Base-by-base conservation (phyloP, 2,888 invertebrate species). In the Drosophila glabriapex region DNA sequence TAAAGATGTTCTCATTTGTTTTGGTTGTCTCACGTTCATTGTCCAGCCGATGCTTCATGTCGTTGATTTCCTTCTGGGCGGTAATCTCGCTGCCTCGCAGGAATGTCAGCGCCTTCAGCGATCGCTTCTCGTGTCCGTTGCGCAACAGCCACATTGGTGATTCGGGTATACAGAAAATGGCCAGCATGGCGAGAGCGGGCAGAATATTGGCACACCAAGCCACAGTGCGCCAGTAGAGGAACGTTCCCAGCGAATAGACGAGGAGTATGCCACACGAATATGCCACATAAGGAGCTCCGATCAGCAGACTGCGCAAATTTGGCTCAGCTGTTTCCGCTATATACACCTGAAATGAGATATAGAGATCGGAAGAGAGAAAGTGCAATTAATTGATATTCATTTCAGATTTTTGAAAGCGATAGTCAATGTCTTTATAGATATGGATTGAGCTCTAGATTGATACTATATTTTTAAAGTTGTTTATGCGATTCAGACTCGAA, bases 321-420 rank as follows among this genome's bases (percentile, higher is more conserved):
- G 97, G 96, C 81, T 96, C 96, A 3, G 96, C 95, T 73, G 96
- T 96, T 94, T 97, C 97, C 6, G 96, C 96, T 73, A 97, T 94
- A 78, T 97, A 95, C 4, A 97, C 96, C 97, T 97, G 93, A 2
- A 12, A 10, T 10, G 0, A 35, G 35, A 35, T 35, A 35, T 19
- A 10, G 4, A 43, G 2, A 19, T 14, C 28, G 12, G n/a, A 6
- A 6, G 12, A 19, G 2, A 16, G 3, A n/a, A n/a, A 28, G 19
- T 1, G 6, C 9, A 10, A 31, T 31, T 52, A n/a, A 19, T 50
- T 19, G 1, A 28, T 50, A 50, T 28, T 50, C 4, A 28, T 19
- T 28, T 49, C 4, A 49, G 28, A 49, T 25, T 9, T 49, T 4
- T 4, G 9, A 25, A 49, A 9, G 16, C 2, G n/a, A 22, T 12